These are phyloP conservation scores for Microcaecilia unicolor DNA, from an alignment of 2,797 vertebrate genomes.

Conservation along the genomic window DNA sequence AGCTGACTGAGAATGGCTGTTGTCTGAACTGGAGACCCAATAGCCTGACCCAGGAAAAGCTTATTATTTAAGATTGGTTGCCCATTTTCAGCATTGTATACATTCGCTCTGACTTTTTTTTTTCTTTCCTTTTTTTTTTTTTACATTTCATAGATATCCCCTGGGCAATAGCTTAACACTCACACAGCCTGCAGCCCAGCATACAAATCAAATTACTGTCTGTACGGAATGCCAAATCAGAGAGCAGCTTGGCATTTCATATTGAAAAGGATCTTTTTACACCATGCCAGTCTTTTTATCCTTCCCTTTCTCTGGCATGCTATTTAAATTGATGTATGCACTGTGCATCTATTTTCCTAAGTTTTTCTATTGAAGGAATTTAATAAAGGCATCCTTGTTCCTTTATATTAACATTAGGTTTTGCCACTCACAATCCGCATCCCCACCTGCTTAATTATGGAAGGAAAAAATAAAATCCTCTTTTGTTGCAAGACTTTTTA, in stretches of 20 bases:
- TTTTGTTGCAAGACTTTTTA: too few relatives aligned
- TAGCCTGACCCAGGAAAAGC: background rate
- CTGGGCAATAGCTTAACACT: background rate
- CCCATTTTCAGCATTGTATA: background rate
- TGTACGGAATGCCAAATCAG: rapidly evolving
- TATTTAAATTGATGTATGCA: too few relatives aligned
- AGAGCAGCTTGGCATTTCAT: background rate
- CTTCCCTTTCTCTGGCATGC: too few relatives aligned
- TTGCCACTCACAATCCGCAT: too few relatives aligned
- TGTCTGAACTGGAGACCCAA: background rate
- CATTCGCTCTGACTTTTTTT: conserved; percentile 9
- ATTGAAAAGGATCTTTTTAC: background rate
- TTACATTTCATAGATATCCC: conserved; percentile 3
- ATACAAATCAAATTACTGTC: background rate
- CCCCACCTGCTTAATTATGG: too few relatives aligned
- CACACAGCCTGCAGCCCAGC: background rate
- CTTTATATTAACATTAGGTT: too few relatives aligned
- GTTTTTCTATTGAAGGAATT: too few relatives aligned
- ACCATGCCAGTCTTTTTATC: rapidly evolving
- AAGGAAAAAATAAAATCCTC: too few relatives aligned
- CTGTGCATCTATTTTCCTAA: too few relatives aligned
- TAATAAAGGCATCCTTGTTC: too few relatives aligned
- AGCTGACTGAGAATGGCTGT: background rate
- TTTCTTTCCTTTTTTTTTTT: conserved; percentile 4
- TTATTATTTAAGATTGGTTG: background rate